A percentile compares a stretch with the other conserved stretches of the same genome.
Evolutionary conservation across 2,888 invertebrate genomes (phyloP).

Genomic region (Lasioglossum villosulum): DNA sequence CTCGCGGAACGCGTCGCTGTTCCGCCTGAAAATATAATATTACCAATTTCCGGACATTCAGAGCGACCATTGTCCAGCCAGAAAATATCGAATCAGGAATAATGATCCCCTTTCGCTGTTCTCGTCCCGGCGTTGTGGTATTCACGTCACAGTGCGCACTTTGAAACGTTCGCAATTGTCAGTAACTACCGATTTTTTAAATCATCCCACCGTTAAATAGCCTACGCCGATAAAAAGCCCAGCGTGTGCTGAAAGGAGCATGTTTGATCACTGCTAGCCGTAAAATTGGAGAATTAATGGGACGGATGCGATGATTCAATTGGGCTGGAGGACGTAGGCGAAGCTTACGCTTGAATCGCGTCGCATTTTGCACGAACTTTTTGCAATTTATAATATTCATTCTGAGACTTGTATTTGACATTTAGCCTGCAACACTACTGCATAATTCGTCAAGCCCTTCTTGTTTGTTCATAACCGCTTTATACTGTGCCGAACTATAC

Average conservation of each 20-base stretch:
- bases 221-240: constrained; percentile 5
- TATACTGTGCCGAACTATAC: no score
- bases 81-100: constrained; percentile 50
- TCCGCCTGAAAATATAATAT: constrained; percentile 45
- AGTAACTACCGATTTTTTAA: constrained; percentile 25
- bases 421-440: no score
- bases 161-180: constrained; percentile 17
- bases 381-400: no score
- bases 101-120: constrained; percentile 26
- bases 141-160: constrained; percentile 17
- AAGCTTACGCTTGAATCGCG: no score
- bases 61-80: constrained; percentile 36
- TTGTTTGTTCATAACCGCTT: no score
- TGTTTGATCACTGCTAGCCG: constrained; percentile 14
- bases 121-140: neutral
- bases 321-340: no score
- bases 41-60: constrained; percentile 55
- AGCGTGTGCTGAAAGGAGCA: neutral
- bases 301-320: constrained; percentile 41
- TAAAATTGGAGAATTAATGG: constrained; percentile 50
- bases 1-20: constrained; percentile 3
- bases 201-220: constrained; percentile 22
- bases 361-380: no score
- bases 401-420: no score
- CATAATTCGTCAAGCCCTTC: no score